These are phyloP conservation scores for Holacanthus passer DNA, from an alignment of 2,113 vertebrate species.

Conservation along the genomic window DNA sequence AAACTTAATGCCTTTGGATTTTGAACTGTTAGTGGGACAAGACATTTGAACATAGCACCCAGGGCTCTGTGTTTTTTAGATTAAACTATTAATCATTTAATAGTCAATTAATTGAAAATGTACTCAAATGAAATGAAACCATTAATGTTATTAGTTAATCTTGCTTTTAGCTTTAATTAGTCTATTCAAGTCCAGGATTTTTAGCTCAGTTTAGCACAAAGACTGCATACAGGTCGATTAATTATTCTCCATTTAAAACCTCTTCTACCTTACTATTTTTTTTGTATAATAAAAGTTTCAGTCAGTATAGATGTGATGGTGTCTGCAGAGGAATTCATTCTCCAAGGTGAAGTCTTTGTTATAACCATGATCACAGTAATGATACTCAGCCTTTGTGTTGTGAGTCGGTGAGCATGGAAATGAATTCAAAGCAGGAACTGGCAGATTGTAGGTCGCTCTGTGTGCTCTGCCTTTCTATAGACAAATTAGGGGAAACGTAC, in stretches of 20 bases:
- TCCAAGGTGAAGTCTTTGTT: background rate
- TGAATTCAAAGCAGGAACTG: slow-evolving; percentile 55
- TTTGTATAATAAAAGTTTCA: background rate
- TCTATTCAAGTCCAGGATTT: too few species aligned
- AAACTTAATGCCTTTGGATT: background rate
- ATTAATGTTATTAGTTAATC: too few species aligned
- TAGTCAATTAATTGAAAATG: background rate
- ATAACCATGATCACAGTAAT: background rate
- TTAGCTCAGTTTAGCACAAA: too few species aligned
- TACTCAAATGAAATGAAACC: background rate
- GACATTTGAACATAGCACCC: background rate
- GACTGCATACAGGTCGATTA: too few species aligned
- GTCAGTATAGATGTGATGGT: background rate
- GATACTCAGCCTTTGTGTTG: slow-evolving; percentile 14
- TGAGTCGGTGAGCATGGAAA: slow-evolving; percentile 52
- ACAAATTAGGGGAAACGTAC: slow-evolving; percentile 45
- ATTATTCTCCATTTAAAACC: background rate
- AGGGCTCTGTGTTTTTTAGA: background rate
- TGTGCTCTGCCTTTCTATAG: slow-evolving; percentile 25
- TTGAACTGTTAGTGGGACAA: background rate
- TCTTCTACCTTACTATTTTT: background rate
- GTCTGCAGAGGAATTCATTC: background rate
- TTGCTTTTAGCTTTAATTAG: too few species aligned
- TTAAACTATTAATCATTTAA: background rate
- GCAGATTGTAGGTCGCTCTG: slow-evolving; percentile 36